These are phyloP conservation scores for Lithophane leautieri DNA, from an alignment of 2,888 invertebrate genomes.

Conservation along the genomic window DNA sequence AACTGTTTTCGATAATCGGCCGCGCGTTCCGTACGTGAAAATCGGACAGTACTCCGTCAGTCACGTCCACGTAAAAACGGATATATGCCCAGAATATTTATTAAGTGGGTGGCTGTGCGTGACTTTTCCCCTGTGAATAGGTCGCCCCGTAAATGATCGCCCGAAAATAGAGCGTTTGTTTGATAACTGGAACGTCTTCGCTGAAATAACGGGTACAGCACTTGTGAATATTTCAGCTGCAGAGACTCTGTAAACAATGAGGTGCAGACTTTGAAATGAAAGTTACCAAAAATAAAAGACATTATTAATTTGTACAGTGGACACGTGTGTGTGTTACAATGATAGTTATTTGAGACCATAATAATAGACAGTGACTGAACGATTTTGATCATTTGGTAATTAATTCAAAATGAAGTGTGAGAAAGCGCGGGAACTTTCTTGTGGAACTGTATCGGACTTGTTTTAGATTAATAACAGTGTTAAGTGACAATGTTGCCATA, in stretches of 20 bases:
- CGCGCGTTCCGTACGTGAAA: slow-evolving; percentile 90
- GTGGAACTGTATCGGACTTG: slow-evolving; percentile 74
- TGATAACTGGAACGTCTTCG: slow-evolving; percentile 83
- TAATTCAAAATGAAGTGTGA: slow-evolving; percentile 75
- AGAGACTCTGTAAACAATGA: slow-evolving; percentile 64
- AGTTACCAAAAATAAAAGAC: slow-evolving; percentile 55
- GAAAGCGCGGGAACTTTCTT: slow-evolving; percentile 74
- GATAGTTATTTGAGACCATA: slow-evolving; percentile 62
- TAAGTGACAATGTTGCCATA: slow-evolving; percentile 94
- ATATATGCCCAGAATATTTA: slow-evolving; percentile 92
- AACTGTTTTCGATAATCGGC: slow-evolving; percentile 90
- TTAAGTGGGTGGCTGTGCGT: slow-evolving; percentile 91
- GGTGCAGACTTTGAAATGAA: slow-evolving; percentile 54
- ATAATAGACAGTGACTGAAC: slow-evolving; percentile 59
- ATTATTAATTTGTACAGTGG: slow-evolving; percentile 62
- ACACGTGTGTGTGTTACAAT: slow-evolving; percentile 68
- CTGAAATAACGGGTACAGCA: slow-evolving; percentile 68
- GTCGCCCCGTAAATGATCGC: slow-evolving; percentile 86
- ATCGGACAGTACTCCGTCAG: slow-evolving; percentile 88
- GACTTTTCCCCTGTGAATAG: slow-evolving; percentile 89
- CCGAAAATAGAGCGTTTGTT: slow-evolving; percentile 86
- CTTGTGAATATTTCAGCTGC: slow-evolving; percentile 66
- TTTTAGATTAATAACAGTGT: slow-evolving; percentile 68
- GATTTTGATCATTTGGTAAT: slow-evolving; percentile 65
- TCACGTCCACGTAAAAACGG: slow-evolving; percentile 91